These are phyloP conservation scores for Pogonophryne albipinna DNA, from an alignment of 2,797 vertebrate genomes.

Conservation along the genomic window DNA sequence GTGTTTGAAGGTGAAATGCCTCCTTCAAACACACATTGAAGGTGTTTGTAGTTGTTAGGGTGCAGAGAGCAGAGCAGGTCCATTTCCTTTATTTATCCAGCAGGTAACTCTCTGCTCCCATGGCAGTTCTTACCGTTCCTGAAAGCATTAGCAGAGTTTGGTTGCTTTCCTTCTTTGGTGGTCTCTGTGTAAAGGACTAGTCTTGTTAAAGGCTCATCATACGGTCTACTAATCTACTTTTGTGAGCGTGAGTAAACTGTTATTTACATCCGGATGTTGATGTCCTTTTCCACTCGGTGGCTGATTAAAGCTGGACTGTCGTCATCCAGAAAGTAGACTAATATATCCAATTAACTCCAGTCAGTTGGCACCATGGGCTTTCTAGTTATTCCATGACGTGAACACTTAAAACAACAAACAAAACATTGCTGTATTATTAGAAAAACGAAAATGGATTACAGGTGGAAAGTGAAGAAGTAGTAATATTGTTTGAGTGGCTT, in stretches of 20 bases:
- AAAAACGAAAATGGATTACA: background rate
- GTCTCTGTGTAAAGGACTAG: constrained; percentile 50
- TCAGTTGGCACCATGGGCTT: background rate
- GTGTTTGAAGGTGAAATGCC: background rate
- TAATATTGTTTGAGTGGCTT: too few species aligned
- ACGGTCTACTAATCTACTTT: constrained; percentile 66
- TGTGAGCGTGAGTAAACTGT: background rate
- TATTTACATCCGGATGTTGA: constrained; percentile 25
- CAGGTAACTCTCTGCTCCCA: background rate
- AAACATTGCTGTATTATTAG: too few species aligned
- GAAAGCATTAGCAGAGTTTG: constrained; percentile 39
- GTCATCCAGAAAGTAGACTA: constrained; percentile 3
- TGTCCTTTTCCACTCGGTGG: background rate
- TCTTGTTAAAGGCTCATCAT: constrained; percentile 62
- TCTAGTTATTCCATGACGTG: too few species aligned
- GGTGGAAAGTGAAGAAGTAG: background rate
- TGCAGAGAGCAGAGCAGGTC: background rate
- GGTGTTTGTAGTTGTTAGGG: background rate
- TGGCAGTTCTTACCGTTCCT: constrained; percentile 2
- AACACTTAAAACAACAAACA: too few species aligned
- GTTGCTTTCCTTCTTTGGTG: constrained; percentile 16
- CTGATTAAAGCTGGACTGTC: background rate
- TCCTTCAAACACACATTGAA: constrained; percentile 2
- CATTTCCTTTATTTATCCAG: background rate
- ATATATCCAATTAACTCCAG: background rate